These are phyloP conservation scores for Andrena haemorrhoa DNA, from an alignment of 2,888 invertebrate genomes.

Conservation along the genomic window DNA sequence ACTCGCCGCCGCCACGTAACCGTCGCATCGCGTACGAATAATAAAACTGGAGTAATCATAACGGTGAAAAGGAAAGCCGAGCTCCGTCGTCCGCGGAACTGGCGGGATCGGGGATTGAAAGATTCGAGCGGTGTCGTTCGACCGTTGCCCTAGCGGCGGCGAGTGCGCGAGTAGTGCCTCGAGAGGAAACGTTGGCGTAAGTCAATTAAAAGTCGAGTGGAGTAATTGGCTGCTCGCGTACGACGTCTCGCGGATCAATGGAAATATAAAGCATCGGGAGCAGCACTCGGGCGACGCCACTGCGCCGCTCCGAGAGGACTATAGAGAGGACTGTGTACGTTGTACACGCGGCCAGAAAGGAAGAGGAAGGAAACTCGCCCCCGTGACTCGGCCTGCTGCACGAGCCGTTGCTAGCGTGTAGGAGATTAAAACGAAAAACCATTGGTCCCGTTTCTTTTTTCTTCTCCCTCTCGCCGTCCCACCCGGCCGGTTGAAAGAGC, in stretches of 20 bases:
- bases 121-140: not conserved
- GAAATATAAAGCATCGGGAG: slow-evolving; percentile 8
- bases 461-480: not conserved
- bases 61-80: not conserved
- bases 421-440: slow-evolving; percentile 74
- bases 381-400: slow-evolving; percentile 58
- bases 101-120: not conserved
- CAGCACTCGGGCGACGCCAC: slow-evolving; percentile 27
- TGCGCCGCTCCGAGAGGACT: slow-evolving; percentile 25
- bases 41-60: slow-evolving; percentile 11
- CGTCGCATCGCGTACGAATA: not conserved
- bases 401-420: slow-evolving; percentile 63
- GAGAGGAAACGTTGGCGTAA: not conserved
- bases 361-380: slow-evolving; percentile 63
- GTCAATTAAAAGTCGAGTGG: slow-evolving; percentile 24
- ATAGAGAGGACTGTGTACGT: not conserved
- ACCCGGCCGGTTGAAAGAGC: slow-evolving; percentile 65
- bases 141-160: no score
- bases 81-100: no score
- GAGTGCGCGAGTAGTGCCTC: no score
- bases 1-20: slow-evolving; percentile 44
- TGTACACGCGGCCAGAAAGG: slow-evolving; percentile 25
- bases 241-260: not conserved
- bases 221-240: not conserved
- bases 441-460: slow-evolving; percentile 32